Evolutionary conservation across 2,113 vertebrate genomes (phyloP).

Genomic region (Mixornis gularis): DNA sequence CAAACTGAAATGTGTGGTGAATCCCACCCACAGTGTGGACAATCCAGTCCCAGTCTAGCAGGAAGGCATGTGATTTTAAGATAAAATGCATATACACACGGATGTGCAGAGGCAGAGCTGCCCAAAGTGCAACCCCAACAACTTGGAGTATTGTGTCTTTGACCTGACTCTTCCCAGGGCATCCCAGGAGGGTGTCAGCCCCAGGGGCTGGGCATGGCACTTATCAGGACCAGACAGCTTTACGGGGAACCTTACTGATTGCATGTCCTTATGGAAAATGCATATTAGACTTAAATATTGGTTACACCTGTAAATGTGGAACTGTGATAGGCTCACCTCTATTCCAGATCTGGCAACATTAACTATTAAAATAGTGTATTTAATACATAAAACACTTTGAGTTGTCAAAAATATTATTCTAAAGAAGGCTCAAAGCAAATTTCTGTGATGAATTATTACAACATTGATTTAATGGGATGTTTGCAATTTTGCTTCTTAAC

Average conservation of each 20-base stretch:
- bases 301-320: neutral
- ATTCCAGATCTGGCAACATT: neutral
- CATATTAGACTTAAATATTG: neutral
- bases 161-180: neutral
- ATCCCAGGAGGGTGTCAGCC: neutral
- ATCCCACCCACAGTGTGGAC: neutral
- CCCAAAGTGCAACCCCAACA: fast-evolving
- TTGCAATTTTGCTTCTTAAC: neutral
- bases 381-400: neutral
- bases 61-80: neutral
- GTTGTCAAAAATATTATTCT: neutral
- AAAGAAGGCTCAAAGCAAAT: neutral
- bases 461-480: neutral
- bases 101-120: neutral
- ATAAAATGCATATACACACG: neutral
- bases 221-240: neutral
- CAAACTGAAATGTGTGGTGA: neutral
- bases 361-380: neutral
- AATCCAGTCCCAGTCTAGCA: neutral
- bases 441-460: neutral
- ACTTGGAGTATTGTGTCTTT: neutral
- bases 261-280: neutral
- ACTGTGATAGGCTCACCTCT: neutral
- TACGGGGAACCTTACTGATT: neutral
- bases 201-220: fast-evolving